A percentile compares a stretch with the other conserved stretches of the same genome.
Conservation (phyloP, 1,140 invertebrate genomes). For the Monochamus saltuarius region DNA sequence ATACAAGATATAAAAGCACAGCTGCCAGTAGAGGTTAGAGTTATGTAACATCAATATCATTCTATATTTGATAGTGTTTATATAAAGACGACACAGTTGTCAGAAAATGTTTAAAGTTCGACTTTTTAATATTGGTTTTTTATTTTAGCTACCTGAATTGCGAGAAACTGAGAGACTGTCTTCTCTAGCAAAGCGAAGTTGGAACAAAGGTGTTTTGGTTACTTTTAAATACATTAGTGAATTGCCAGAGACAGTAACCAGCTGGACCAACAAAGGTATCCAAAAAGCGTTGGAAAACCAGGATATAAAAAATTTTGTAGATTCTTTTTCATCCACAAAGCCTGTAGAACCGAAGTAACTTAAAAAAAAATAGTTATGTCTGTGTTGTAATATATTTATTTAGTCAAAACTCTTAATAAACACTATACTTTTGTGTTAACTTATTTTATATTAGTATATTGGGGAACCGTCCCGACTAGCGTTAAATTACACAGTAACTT, state of each 20-base stretch:
- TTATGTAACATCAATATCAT: not conserved
- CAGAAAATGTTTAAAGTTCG: not conserved
- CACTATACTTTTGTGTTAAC: too few species aligned
- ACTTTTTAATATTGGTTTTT: not conserved
- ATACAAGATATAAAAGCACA: slow-evolving; percentile 56
- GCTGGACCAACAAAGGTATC: slow-evolving; percentile 49
- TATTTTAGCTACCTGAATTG: slow-evolving; percentile 56
- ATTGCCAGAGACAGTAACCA: slow-evolving; percentile 51
- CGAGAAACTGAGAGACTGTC: slow-evolving; percentile 52
- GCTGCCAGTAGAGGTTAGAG: slow-evolving; percentile 57
- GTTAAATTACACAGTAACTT: too few species aligned
- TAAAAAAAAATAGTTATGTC: too few species aligned
- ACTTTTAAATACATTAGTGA: slow-evolving; percentile 56
- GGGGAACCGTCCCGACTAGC: too few species aligned
- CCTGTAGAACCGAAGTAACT: too few species aligned
- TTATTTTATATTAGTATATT: too few species aligned
- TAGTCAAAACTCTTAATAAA: too few species aligned
- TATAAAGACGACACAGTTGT: not conserved
- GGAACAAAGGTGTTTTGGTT: slow-evolving; percentile 58
- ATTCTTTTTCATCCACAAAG: slow-evolving; percentile 22
- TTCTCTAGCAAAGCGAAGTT: slow-evolving; percentile 57
- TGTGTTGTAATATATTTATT: too few species aligned
- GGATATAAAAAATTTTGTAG: slow-evolving; percentile 39
- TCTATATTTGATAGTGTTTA: not conserved
- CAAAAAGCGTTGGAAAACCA: slow-evolving; percentile 32